A percentile compares a stretch with the other conserved stretches of the same genome.
These are phyloP conservation scores for Mystacides longicornis DNA, from an alignment of 2,888 invertebrate genomes.

Conservation along the genomic window DNA sequence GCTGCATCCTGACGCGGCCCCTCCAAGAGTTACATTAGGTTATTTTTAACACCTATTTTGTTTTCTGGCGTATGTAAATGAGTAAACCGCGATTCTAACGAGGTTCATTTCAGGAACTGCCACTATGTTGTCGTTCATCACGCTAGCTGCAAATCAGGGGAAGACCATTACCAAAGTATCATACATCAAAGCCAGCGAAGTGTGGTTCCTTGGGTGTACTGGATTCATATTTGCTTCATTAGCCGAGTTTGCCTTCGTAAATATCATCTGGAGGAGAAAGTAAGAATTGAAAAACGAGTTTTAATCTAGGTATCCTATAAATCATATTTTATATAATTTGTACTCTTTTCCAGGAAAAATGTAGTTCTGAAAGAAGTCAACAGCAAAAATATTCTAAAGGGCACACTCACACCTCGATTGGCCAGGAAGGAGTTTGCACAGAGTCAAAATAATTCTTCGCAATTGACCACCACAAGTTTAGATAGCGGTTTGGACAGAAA, in stretches of 20 bases:
- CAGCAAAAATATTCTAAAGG: constrained; percentile 77
- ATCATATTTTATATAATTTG: background rate
- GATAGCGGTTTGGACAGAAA: constrained; percentile 46
- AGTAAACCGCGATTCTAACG: too few relatives aligned
- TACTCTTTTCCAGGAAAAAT: constrained; percentile 49
- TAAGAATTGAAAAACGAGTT: constrained; percentile 35
- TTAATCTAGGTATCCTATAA: background rate
- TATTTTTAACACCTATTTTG: too few relatives aligned
- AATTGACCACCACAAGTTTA: constrained; percentile 65
- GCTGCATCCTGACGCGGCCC: constrained; percentile 81
- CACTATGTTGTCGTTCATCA: constrained; percentile 82
- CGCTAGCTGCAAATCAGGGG: constrained; percentile 77
- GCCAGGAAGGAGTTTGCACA: constrained; percentile 62
- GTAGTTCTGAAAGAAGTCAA: constrained; percentile 66
- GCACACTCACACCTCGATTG: constrained; percentile 71
- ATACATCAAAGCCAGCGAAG: constrained; percentile 83
- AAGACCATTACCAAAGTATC: constrained; percentile 83
- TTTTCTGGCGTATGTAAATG: too few relatives aligned
- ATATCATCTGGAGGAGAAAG: constrained; percentile 81
- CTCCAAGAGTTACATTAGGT: constrained; percentile 76
- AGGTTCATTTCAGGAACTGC: constrained; percentile 72
- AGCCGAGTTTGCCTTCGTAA: constrained; percentile 83
- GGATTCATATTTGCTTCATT: constrained; percentile 79
- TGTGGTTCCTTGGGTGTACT: constrained; percentile 81
- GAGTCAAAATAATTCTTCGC: constrained; percentile 41